A percentile compares a stretch with the other conserved stretches of the same genome.
phyloP scores from a whole-genome alignment of 2,888 invertebrate genomes.

The Leptogaster cylindrica region DNA sequence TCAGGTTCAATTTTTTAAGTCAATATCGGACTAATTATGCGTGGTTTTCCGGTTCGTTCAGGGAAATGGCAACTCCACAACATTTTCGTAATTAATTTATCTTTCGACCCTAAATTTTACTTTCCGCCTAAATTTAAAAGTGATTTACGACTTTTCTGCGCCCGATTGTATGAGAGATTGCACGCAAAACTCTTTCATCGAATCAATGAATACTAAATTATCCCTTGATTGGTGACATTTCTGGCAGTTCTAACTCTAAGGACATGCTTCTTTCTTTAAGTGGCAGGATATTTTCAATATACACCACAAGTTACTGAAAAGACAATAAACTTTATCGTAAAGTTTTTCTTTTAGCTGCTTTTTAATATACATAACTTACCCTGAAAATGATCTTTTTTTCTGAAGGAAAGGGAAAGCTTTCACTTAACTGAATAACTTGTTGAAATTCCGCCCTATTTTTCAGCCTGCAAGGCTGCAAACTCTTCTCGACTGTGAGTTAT shows the following conservation, averaged over 20 bases:
- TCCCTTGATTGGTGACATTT: background rate
- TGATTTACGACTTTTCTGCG: background rate
- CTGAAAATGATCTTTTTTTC: no score
- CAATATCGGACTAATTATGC: no score
- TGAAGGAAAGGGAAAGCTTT: background rate
- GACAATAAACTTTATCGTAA: background rate
- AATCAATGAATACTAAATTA: constrained; percentile 7
- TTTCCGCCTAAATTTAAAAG: background rate
- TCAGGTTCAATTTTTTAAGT: no score
- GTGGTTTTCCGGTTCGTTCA: no score
- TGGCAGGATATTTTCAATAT: background rate
- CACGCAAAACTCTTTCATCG: background rate
- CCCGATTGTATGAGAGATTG: background rate
- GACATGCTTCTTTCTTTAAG: background rate
- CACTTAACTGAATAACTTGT: constrained; percentile 40
- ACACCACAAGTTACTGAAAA: background rate
- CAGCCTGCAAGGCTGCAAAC: background rate
- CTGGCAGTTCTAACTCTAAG: background rate
- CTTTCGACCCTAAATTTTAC: background rate
- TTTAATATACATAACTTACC: no score
- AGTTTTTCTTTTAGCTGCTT: no score
- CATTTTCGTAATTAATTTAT: background rate
- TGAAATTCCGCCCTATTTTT: constrained; percentile 4
- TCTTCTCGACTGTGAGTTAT: no score
- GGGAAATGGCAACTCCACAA: no score